Conservation (phyloP, 1,140 invertebrate genomes). For the Tribolium castaneum region DNA sequence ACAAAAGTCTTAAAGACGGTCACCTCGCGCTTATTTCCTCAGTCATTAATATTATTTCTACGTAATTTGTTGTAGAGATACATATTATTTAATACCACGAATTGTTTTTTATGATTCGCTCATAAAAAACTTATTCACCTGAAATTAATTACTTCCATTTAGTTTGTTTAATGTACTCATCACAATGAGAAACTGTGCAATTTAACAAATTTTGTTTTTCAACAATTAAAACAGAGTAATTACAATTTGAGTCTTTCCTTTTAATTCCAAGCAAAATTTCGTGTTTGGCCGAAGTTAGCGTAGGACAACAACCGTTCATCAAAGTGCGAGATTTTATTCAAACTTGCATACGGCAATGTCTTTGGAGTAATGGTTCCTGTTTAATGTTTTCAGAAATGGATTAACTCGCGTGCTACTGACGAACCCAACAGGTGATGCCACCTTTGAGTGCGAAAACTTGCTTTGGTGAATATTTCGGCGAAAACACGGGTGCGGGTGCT, state of each 20-base stretch:
- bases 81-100: background rate
- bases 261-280: background rate
- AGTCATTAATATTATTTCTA: conserved; percentile 30
- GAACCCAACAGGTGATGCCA: background rate
- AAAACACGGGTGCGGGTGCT: background rate
- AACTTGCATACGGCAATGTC: background rate
- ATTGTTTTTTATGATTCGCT: conserved; percentile 15
- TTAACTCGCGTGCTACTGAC: background rate
- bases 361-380: background rate
- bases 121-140: conserved; percentile 19
- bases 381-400: conserved; percentile 22
- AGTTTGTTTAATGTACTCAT: conserved; percentile 12
- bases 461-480: background rate
- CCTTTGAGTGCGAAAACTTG: background rate
- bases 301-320: background rate
- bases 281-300: background rate
- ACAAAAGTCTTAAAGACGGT: conserved; percentile 27
- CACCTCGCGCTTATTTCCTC: background rate
- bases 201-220: conserved; percentile 25
- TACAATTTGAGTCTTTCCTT: background rate
- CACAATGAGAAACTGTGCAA: background rate
- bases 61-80: conserved; percentile 16
- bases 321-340: background rate
- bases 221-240: conserved; percentile 7
- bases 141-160: background rate